Evolutionary conservation across 2,797 vertebrate genomes (phyloP), one percentile per base, ranked within the genome.

Genomic region (Coracias cyanogaster): DNA sequence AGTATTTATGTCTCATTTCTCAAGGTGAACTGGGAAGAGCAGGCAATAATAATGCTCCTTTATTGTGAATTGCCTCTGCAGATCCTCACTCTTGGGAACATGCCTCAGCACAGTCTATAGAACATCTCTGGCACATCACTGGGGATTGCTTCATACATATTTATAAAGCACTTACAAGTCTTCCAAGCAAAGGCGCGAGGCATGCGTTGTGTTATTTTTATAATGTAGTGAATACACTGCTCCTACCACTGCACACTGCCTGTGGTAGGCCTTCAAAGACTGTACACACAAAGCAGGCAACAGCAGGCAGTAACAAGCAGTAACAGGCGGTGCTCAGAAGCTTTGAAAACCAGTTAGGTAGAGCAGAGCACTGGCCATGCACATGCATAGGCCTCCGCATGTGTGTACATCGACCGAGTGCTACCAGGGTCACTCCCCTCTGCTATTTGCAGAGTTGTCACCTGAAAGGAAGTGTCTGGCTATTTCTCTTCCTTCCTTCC

Each of bases 41-140:
- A 80, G 48, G 48, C 35, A 85, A 18, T 65, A 69, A 86, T 48
- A 78, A 6, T 89, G 54, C 9, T 33, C 41, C 20, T 91, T 88
- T 48, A 49, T 7, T 86, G 88, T 76, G 88, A 88, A 89, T 86
- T 94, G 21, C 62, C 79, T 65, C 74, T 82, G 74, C 55, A 82
- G 51, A 57, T 58, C n/a, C 64, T 84, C 51, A 11, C 26, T 66
- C 39, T 19, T 41, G 67, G 82, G 51, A 86, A 64, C 17, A 4
- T 62, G 67, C 54, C 62, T 90, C 48, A 71, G 82, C 64, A 64
- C 8, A 74, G 78, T 29, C 82, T 89, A 52, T 49, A 89, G 89
- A 90, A 57, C 8, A n/a, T 64, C 83, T 76, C 3, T 46, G 70
- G 69, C 72, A 43, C 25, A 48, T 35, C 48, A 4, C 29, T 35